Evolutionary conservation across 2,113 vertebrate species (phyloP), one percentile per base, ranked within the genome.

Genomic region (Pluvialis apricaria): DNA sequence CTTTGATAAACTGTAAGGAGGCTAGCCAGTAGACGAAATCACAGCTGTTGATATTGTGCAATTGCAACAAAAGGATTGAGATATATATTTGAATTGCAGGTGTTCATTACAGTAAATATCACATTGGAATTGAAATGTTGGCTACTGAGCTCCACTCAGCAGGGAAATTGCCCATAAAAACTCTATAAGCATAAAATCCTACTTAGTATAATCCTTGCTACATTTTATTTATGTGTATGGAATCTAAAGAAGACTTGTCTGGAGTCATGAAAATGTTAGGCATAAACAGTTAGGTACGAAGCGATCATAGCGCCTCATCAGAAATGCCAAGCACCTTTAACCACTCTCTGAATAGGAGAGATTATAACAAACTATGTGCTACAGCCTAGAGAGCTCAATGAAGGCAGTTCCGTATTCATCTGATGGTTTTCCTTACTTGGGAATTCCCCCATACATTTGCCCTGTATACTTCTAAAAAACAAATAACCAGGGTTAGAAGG

Each of bases 101-200:
- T 79, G n/a, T 91, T 93, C 51, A 72, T 94, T 88, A 82, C 42
- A n/a, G 45, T 47, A 92, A 92, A 70, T 66, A 94, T 55, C 44
- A 85, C 44, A 76, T 13, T 44, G 38, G 29, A 93, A 73, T 40
- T 85, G 49, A 82, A 92, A 72, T 55, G 68, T 49, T 87, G 45
- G 29, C 49, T 80, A 47, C n/a, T 45, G 58, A 86, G 51, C 28
- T 94, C 55, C 36, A 29, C 49, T 77, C 58, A 55, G 38, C 52
- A 90, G 15, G 3, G 1, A 92, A 91, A 94, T 65, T 84, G 61
- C 17, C 66, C 70, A 71, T 72, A 79, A 89, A 93, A 79, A 11
- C 36, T 34, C 52, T 32, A 25, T 47, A 68, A 78, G 31, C 55
- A 79, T 78, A 81, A 93, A 92, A 81, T 68, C 45, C 29, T 86